A percentile compares a stretch with the other conserved stretches of the same genome.
Conservation (phyloP, 2,113 vertebrate genomes). For the Paratilapia polleni region DNA sequence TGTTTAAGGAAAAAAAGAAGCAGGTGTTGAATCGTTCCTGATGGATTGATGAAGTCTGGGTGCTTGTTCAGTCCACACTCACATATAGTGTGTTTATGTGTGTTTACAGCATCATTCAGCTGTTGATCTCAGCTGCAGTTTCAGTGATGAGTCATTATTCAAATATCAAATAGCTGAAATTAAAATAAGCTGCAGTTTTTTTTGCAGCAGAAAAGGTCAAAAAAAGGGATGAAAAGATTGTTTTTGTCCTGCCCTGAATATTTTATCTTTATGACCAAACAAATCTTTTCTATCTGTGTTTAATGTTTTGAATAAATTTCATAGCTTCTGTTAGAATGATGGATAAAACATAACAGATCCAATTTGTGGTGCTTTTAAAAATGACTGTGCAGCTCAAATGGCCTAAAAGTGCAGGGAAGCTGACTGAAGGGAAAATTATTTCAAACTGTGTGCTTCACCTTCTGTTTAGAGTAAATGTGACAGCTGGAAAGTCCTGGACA, state of each 20-base stretch:
- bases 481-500: neutral
- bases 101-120: neutral
- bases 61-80: neutral
- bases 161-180: neutral
- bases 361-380: neutral
- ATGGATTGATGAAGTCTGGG: neutral
- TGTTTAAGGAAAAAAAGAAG: rapidly evolving
- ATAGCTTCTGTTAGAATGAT: neutral
- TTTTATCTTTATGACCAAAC: neutral
- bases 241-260: neutral
- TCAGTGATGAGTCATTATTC: neutral
- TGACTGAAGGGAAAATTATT: neutral
- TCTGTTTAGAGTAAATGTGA: neutral
- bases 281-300: neutral
- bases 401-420: neutral
- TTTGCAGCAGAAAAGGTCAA: neutral
- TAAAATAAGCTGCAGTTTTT: neutral
- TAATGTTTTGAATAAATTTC: neutral
- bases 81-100: neutral
- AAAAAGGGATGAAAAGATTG: no score
- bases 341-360: neutral
- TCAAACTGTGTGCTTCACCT: neutral
- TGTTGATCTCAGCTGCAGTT: neutral
- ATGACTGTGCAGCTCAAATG: neutral
- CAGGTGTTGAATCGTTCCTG: rapidly evolving